phyloP scores from a whole-genome alignment of 2,797 vertebrate genomes.

The Lepilemur septentrionalis region DNA sequence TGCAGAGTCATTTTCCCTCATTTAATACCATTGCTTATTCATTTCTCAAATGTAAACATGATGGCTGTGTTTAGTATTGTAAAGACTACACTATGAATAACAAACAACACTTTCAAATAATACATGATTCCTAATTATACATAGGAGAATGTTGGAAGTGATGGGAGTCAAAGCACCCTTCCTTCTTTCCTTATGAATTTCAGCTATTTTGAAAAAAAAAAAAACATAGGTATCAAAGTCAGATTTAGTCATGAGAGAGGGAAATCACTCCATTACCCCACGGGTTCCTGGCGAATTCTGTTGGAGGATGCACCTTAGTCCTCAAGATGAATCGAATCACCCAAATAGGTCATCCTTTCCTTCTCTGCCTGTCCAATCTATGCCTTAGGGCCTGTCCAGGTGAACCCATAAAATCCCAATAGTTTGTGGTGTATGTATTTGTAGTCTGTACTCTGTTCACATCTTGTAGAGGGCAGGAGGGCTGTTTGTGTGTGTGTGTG shows the following conservation, averaged over 20 bases:
- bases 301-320: neutral
- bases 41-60: neutral
- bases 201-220: neutral
- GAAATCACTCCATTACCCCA: neutral
- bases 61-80: neutral
- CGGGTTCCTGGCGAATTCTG: neutral
- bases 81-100: neutral
- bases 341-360: neutral
- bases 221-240: neutral
- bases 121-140: neutral
- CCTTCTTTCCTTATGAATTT: neutral
- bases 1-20: neutral
- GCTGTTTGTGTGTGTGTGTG: neutral
- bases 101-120: neutral
- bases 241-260: neutral
- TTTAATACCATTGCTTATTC: neutral
- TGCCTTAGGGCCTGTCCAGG: neutral
- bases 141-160: neutral
- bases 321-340: neutral
- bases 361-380: rapidly evolving
- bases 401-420: neutral
- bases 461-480: neutral
- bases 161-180: neutral
- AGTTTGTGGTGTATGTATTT: neutral
- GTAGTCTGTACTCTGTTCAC: neutral